Evolutionary conservation across 35 echinoderm and acorn worm genomes (phyloP), one percentile per base, ranked within the genome.

Genomic region (Heliocidaris tuberculata): DNA sequence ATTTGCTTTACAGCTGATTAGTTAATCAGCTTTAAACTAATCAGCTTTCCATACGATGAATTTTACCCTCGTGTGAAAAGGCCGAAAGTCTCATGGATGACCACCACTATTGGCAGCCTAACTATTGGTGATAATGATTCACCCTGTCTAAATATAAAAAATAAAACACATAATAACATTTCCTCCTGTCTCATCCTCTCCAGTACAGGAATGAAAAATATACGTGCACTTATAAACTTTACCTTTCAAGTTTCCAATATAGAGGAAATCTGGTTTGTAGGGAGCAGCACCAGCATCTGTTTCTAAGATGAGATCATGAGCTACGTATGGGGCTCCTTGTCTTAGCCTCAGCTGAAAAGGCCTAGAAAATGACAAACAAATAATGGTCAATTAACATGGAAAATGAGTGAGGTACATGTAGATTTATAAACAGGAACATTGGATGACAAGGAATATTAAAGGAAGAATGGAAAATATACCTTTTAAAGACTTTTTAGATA

Each of bases 201-300:
- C 52, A 15, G 35, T 42, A 56, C 52, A 13, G 52, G 52, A 56
- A 56, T 56, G 52, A 56, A 10, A 56, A 56, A 56, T 56, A 56
- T 11, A 56, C 52, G 11, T 12, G 17, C 65, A 78, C 12, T 11
- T 92, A 4, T 21, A 9, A 30, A 35, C 30, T 30, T 48, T 95
- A 98, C 97, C 97, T 97, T 94, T 86, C 88, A 98, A 93, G 60
- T 94, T 86, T 94, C 97, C 97, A 31, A 65, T 93, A 60, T 98
- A 98, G 27, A 98, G 92, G 60, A 93, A 95, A 92, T 98, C 97
- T 95, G 97, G 96, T 85, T 94, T 88, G 85, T 97, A 88, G 11
- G 88, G 27, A 42, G 85, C 60, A 13, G 65, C 94, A 90, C 95
- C 94, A 29, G 86, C 32, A 47, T 86, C 88, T 32, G 59, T 94